Conservation (phyloP, 1,140 invertebrate species). For the Solenopsis fugax region DNA sequence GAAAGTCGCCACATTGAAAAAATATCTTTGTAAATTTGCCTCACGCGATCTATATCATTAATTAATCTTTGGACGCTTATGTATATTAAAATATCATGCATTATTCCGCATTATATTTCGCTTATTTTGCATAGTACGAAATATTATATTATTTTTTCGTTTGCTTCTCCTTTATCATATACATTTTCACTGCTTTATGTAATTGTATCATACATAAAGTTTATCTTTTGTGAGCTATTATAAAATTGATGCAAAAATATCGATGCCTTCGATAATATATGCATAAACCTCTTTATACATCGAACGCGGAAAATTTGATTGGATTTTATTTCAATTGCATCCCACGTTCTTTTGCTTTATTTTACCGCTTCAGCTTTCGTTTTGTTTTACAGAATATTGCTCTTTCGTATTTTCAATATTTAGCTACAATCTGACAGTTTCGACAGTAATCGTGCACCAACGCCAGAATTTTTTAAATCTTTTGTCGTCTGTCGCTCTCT, state of each 20-base stretch:
- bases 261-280: not conserved
- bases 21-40: not conserved
- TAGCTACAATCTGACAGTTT: slow-evolving; percentile 31
- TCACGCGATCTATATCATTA: not conserved
- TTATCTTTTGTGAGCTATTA: not conserved
- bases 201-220: slow-evolving; percentile 5
- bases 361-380: slow-evolving; percentile 28
- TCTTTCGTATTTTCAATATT: slow-evolving; percentile 49
- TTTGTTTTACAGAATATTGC: slow-evolving; percentile 35
- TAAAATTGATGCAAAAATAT: slow-evolving; percentile 34
- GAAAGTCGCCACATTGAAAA: not conserved
- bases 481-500: not conserved
- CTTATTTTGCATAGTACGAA: not conserved
- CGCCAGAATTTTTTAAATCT: slow-evolving; percentile 1
- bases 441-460: slow-evolving; percentile 25
- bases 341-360: slow-evolving; percentile 53
- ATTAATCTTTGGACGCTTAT: slow-evolving; percentile 11
- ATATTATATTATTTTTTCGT: not conserved
- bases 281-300: slow-evolving; percentile 25
- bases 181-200: not conserved
- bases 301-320: slow-evolving; percentile 47
- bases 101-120: not conserved
- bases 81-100: slow-evolving; percentile 9
- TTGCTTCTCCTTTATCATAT: not conserved
- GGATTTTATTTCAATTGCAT: slow-evolving; percentile 56